These are phyloP conservation scores for Apocrypta bakeri DNA, from an alignment of 1,140 invertebrate genomes.

Conservation along the genomic window DNA sequence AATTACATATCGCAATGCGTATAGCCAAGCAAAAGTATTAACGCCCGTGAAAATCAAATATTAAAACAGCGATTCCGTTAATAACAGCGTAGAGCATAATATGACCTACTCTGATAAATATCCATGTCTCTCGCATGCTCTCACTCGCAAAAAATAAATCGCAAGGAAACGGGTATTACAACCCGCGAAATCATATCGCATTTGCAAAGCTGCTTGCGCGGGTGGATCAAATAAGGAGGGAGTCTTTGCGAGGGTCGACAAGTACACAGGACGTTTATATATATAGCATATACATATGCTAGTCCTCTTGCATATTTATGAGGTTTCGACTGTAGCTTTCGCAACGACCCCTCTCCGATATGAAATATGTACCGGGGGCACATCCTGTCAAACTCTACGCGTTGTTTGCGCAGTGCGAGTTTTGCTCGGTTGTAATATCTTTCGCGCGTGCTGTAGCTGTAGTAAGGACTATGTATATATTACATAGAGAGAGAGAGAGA, in stretches of 20 bases:
- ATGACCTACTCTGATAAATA: slow-evolving; percentile 44
- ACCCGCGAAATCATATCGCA: background rate
- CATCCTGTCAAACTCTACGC: slow-evolving; percentile 54
- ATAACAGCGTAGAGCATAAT: no score
- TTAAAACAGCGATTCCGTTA: no score
- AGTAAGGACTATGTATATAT: background rate
- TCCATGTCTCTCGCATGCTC: slow-evolving; percentile 25
- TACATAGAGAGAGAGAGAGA: no score
- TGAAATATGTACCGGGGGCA: slow-evolving; percentile 52
- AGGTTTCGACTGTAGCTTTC: slow-evolving; percentile 44
- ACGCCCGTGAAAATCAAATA: no score
- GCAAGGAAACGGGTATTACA: background rate
- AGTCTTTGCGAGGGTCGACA: background rate
- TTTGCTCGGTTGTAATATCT: background rate
- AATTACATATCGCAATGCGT: no score
- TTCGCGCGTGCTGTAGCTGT: background rate
- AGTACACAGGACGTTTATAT: no score
- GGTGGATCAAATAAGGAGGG: background rate
- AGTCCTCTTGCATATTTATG: slow-evolving; percentile 60
- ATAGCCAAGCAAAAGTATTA: no score
- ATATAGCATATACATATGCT: slow-evolving; percentile 53
- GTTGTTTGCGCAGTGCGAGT: slow-evolving; percentile 48
- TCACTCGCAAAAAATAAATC: background rate
- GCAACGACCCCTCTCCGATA: slow-evolving; percentile 23
- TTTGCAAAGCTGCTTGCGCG: background rate